Percentiles rank a stretch among this genome's conserved stretches.
These are phyloP conservation scores for Isoperla grammatica DNA, from an alignment of 2,888 invertebrate genomes.

Conservation along the genomic window DNA sequence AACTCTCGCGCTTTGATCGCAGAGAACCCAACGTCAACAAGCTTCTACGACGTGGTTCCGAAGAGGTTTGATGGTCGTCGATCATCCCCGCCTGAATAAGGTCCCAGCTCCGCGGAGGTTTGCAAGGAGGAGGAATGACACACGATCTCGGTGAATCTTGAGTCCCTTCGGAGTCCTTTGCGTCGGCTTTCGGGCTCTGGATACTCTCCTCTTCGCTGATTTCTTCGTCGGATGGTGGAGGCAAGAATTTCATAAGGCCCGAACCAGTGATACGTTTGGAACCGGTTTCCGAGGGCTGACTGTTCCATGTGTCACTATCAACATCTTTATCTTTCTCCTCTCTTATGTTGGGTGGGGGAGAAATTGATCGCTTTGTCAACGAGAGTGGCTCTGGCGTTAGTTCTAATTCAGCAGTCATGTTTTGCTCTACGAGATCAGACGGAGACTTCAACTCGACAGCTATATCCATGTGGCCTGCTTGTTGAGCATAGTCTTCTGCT, in stretches of 20 bases:
- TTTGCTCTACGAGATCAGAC: conserved; percentile 13
- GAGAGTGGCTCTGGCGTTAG: neutral
- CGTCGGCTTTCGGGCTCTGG: conserved; percentile 21
- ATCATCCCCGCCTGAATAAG: conserved; percentile 39
- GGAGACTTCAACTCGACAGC: conserved; percentile 30
- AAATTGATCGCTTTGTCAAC: conserved; percentile 21
- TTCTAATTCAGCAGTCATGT: neutral
- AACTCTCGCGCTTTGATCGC: conserved; percentile 32
- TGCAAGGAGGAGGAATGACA: conserved; percentile 38
- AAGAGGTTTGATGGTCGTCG: conserved; percentile 32
- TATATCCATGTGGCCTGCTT: conserved; percentile 36
- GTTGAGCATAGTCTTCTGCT: conserved; percentile 38
- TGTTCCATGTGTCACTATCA: conserved; percentile 32
- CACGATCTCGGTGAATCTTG: conserved; percentile 36
- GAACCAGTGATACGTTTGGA: conserved; percentile 17
- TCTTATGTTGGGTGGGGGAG: conserved; percentile 18
- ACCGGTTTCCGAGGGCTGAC: conserved; percentile 26
- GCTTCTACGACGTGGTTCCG: conserved; percentile 33
- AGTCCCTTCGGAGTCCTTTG: conserved; percentile 26
- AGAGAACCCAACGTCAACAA: conserved; percentile 33
- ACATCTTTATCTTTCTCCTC: conserved; percentile 22
- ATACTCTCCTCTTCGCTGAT: conserved; percentile 28
- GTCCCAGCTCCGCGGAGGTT: conserved; percentile 40
- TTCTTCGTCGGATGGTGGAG: conserved; percentile 28
- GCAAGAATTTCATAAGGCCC: conserved; percentile 25